Percentiles rank a stretch among this genome's conserved stretches.
phyloP scores from a whole-genome alignment of 2,888 invertebrate species.

The Rambutsinella grinnellia region DNA sequence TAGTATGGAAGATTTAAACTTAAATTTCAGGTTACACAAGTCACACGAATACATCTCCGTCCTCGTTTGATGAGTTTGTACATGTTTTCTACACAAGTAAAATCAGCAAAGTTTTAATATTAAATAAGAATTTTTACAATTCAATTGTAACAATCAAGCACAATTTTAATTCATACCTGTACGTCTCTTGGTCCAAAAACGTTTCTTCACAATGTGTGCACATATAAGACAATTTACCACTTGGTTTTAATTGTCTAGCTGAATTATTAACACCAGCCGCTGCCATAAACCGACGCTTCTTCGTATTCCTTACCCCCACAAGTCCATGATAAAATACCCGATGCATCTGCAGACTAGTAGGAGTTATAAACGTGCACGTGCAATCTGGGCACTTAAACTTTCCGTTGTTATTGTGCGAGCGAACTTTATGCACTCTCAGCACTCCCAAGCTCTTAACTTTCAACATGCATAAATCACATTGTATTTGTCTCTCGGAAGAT shows the following conservation, averaged over 20 bases:
- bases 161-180: neutral
- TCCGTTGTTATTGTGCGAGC: conserved; percentile 10
- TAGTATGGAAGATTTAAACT: neutral
- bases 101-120: neutral
- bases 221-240: neutral
- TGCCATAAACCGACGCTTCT: no score
- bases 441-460: neutral
- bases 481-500: neutral
- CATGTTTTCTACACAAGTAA: neutral
- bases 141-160: neutral
- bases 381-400: conserved; percentile 15
- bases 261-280: neutral
- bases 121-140: neutral
- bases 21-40: conserved; percentile 12
- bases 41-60: conserved; percentile 11
- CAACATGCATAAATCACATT: conserved; percentile 5
- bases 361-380: conserved; percentile 12
- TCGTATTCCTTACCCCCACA: neutral
- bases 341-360: neutral
- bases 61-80: neutral
- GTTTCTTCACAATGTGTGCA: neutral
- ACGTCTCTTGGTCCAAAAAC: neutral
- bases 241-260: neutral
- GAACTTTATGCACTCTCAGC: conserved; percentile 1
- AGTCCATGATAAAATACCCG: neutral